Conservation (phyloP, 2,888 invertebrate genomes). For the Trissoscelio sp. region DNA sequence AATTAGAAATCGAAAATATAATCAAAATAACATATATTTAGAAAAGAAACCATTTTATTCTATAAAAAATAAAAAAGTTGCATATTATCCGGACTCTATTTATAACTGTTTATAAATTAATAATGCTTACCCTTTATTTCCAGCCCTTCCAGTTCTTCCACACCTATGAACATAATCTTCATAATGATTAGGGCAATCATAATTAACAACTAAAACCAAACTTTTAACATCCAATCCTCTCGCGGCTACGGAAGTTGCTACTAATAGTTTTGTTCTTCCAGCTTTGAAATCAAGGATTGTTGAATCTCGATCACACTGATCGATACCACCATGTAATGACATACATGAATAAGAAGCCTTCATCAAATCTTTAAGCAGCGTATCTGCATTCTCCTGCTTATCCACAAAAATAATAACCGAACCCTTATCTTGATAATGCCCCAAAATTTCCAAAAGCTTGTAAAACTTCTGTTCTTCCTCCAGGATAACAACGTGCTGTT, state of each 20-base stretch:
- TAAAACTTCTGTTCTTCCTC: slow-evolving; percentile 99
- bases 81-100: too few species aligned
- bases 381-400: slow-evolving; percentile 98
- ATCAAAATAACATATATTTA: too few species aligned
- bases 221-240: slow-evolving; percentile 99
- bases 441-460: slow-evolving; percentile 98
- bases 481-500: slow-evolving; percentile 95
- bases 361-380: slow-evolving; percentile 96
- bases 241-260: slow-evolving; percentile 99
- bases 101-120: too few species aligned
- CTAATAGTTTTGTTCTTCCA: slow-evolving; percentile 95
- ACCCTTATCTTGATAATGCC: slow-evolving; percentile 95
- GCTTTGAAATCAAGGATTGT: slow-evolving; percentile 99
- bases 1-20: too few species aligned
- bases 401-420: slow-evolving; percentile 99
- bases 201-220: slow-evolving; percentile 98
- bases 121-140: slow-evolving; percentile 91
- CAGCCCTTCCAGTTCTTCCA: slow-evolving; percentile 94
- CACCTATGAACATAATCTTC: slow-evolving; percentile 99
- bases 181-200: slow-evolving; percentile 99
- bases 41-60: too few species aligned
- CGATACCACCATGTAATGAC: slow-evolving; percentile 99
- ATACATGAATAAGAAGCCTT: slow-evolving; percentile 98
- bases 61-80: too few species aligned
- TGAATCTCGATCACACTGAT: slow-evolving; percentile 99